Evolutionary conservation across 2,888 invertebrate genomes (phyloP), one percentile per base, ranked within the genome.

Genomic region (Ochropleura plecta): DNA sequence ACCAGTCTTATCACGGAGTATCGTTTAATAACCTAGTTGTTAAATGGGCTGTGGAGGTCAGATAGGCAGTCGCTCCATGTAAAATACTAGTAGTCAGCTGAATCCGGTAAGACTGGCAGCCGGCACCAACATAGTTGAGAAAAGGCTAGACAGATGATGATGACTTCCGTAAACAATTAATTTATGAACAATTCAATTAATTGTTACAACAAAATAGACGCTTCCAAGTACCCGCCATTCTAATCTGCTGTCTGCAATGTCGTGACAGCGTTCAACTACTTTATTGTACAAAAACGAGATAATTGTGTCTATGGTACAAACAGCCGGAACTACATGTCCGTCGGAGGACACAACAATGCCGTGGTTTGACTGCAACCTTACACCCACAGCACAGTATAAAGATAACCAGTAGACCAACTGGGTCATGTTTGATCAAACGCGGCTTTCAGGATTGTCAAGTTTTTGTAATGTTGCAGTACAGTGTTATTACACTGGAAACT

Each of bases 321-420:
- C 82, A 88, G 88, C 94, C 95, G 95, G 94, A 96, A 95, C 93
- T 92, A 92, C 91, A 88, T 91, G 93, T 93, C 92, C 91, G 92
- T 89, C 86, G 79, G 79, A 85, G 79, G 79, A 82, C 73, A 87
- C 84, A 86, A 94, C 94, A 95, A 94, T 93, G 87, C 87, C 83
- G 90, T 84, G 93, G 94, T 94, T 92, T 92, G 91, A 93, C 90
- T 94, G 95, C 91, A 95, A 95, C 91, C 87, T 82, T 88, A 95
- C 93, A 95, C 95, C 91, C 90, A 90, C 91, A 65, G 64, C n/a
- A n/a, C 62, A 44, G 44, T 62, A 14, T 44, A 62, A 14, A n/a
- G 44, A n/a, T 44, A 62, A 62, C n/a, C 62, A 44, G 62, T 62
- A 6, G 18, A 62, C 5, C 44, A n/a, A 44, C 4, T 44, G 0